phyloP scores from a whole-genome alignment of 2,797 vertebrate genomes.

The Pelochelys cantorii region DNA sequence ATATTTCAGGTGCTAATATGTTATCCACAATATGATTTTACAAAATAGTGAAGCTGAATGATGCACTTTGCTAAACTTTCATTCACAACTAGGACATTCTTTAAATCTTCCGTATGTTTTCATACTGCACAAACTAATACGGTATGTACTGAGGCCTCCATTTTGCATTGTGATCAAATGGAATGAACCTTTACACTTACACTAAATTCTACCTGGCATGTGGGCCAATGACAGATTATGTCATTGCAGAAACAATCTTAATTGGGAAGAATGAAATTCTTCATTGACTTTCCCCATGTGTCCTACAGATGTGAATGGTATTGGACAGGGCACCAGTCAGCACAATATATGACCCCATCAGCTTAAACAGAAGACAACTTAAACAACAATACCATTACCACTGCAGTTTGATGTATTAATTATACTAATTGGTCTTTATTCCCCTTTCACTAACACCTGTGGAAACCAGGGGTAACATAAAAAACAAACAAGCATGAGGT shows the following conservation, averaged over 20 bases:
- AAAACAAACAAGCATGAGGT: background rate
- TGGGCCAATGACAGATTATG: background rate
- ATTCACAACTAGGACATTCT: conserved; percentile 51
- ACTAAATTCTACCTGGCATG: conserved; percentile 25
- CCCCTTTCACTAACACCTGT: accelerated
- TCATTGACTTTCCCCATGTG: background rate
- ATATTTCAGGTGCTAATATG: conserved; percentile 39
- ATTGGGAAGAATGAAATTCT: conserved; percentile 37
- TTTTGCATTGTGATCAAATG: conserved; percentile 34
- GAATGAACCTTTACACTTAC: conserved; percentile 16
- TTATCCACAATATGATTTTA: background rate
- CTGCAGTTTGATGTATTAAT: background rate
- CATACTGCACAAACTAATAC: conserved; percentile 48
- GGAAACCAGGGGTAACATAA: background rate
- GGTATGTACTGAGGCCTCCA: background rate
- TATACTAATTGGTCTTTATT: background rate
- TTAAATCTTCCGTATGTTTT: conserved; percentile 36
- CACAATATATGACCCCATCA: background rate
- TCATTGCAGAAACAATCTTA: conserved; percentile 27
- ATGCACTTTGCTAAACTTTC: conserved; percentile 15
- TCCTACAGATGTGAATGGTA: background rate
- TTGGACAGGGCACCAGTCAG: background rate
- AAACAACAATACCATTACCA: background rate
- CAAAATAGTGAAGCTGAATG: conserved; percentile 30
- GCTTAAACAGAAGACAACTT: background rate